Evolutionary conservation across 37 sponge, comb jelly and placozoan species (phyloP).

Genomic region (Ephydatia muelleri): DNA sequence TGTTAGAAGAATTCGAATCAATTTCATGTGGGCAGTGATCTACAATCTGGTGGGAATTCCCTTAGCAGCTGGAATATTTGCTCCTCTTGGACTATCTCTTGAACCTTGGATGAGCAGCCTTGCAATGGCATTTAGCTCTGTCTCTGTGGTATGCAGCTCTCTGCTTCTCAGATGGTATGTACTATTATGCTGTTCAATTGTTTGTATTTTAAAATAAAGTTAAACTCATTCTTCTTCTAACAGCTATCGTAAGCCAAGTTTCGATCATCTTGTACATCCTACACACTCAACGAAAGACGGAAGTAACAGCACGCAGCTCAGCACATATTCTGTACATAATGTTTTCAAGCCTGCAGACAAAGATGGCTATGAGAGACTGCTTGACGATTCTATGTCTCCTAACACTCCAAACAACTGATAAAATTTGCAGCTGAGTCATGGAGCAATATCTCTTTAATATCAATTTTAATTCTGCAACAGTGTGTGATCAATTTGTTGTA

Average conservation of each 20-base stretch:
- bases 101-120: constrained; percentile 96
- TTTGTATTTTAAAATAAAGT: too few relatives aligned
- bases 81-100: constrained; percentile 78
- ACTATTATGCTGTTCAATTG: not conserved
- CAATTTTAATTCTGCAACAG: not conserved
- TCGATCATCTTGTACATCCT: not conserved
- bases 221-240: not conserved
- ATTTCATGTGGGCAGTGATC: constrained; percentile 85
- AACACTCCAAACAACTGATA: not conserved
- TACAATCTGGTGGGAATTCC: constrained; percentile 93
- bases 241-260: not conserved
- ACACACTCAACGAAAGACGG: not conserved
- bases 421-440: not conserved
- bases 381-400: not conserved
- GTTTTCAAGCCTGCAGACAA: not conserved
- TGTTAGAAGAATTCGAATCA: constrained; percentile 73
- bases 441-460: not conserved
- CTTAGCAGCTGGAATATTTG: constrained; percentile 88
- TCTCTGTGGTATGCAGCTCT: constrained; percentile 95
- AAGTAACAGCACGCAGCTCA: not conserved
- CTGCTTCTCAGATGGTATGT: constrained; percentile 79
- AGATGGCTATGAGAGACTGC: not conserved
- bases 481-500: not conserved
- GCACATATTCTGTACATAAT: not conserved
- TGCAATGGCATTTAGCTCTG: constrained; percentile 96